A percentile compares a stretch with the other conserved stretches of the same genome.
These are phyloP conservation scores for Hydra vulgaris DNA, from an alignment of 30 jellyfish, hydroid and myxozoan genomes.

Conservation along the genomic window DNA sequence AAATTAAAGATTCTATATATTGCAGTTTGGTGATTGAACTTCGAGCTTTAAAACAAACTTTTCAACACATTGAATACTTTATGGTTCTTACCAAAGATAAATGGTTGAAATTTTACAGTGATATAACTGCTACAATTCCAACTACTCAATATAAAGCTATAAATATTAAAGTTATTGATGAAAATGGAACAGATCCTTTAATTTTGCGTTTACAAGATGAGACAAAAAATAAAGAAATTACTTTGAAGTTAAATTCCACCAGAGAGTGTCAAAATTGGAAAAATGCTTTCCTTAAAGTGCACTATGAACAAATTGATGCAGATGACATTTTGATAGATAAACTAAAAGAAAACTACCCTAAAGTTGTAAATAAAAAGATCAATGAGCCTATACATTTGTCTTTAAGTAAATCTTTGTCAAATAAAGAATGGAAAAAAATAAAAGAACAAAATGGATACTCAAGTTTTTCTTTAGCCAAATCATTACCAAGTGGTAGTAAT, in stretches of 20 bases:
- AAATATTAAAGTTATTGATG: constrained; percentile 17
- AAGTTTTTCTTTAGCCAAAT: not conserved
- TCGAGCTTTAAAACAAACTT: constrained; percentile 19
- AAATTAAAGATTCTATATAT: constrained; percentile 11
- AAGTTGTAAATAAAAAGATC: not conserved
- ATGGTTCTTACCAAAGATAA: constrained; percentile 23
- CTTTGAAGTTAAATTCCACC: constrained; percentile 8
- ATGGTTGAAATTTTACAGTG: constrained; percentile 31
- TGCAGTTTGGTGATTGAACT: constrained; percentile 19
- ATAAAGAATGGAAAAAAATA: constrained; percentile 16
- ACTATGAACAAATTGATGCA: constrained; percentile 25
- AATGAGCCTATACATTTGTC: constrained; percentile 13
- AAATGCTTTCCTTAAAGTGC: constrained; percentile 11
- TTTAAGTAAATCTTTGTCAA: constrained; percentile 20
- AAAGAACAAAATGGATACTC: constrained; percentile 1
- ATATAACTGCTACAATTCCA: constrained; percentile 13
- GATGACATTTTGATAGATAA: not conserved
- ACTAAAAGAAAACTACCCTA: not conserved
- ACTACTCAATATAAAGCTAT: constrained; percentile 12
- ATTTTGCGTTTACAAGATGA: constrained; percentile 18
- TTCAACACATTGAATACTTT: constrained; percentile 29
- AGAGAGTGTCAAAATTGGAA: constrained; percentile 20
- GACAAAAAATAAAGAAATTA: not conserved
- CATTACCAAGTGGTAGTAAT: constrained; percentile 2
- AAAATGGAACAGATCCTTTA: constrained; percentile 20